Evolutionary conservation across 2,797 vertebrate genomes (phyloP).

Genomic region (Limosa lapponica): DNA sequence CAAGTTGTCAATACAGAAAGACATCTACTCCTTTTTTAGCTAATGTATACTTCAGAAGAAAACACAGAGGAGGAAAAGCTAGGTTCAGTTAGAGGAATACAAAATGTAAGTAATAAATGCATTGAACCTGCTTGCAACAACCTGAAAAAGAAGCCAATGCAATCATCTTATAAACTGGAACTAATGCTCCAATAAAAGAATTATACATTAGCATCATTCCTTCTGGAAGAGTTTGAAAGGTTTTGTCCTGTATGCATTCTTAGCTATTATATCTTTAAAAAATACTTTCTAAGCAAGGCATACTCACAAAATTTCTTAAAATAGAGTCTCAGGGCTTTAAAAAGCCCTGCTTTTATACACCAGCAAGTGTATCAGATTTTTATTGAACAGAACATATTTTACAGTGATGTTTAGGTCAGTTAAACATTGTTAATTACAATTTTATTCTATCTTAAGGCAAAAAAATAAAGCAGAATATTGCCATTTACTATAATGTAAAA

Average conservation of each 20-base stretch:
- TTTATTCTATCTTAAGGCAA: constrained; percentile 54
- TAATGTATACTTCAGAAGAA: not conserved
- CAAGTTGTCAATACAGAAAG: not conserved
- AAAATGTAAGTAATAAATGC: not conserved
- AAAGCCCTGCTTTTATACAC: not conserved
- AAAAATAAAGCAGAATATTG: constrained; percentile 38
- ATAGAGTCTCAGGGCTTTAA: not conserved
- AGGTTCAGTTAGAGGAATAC: not conserved
- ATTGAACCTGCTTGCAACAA: not conserved
- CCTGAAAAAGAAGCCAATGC: not conserved
- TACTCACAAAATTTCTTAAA: not conserved
- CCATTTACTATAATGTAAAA: constrained; percentile 58
- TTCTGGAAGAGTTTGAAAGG: not conserved
- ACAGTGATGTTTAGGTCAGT: constrained; percentile 49
- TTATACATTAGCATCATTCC: not conserved
- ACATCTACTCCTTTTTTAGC: not conserved
- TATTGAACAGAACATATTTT: constrained; percentile 14
- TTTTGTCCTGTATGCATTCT: not conserved
- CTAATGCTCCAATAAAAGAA: not conserved
- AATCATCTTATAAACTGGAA: not conserved
- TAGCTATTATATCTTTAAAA: not conserved
- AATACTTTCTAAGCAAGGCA: not conserved
- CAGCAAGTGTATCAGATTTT: not conserved
- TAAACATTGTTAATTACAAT: constrained; percentile 56
- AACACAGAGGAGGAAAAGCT: not conserved